A percentile compares a stretch with the other conserved stretches of the same genome.
These are phyloP conservation scores for Scaptomyza hsui DNA, from an alignment of 1,140 invertebrate genomes.

Conservation along the genomic window DNA sequence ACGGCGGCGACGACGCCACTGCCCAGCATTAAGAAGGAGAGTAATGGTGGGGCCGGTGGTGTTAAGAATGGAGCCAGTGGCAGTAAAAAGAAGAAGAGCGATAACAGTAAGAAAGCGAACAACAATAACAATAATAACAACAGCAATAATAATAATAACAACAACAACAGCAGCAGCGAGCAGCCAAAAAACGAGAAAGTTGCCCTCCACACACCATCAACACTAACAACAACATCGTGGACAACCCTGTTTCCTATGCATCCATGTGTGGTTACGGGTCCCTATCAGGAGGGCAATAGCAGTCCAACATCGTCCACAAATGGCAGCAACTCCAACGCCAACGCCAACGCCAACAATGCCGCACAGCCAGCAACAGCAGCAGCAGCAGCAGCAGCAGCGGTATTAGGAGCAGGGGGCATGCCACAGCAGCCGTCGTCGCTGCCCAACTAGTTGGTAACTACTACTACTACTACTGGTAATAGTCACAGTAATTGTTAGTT, in stretches of 20 bases:
- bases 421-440: conserved; percentile 29
- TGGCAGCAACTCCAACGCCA: conserved; percentile 47
- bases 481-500: neutral
- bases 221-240: conserved; percentile 91
- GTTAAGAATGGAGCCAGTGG: conserved; percentile 42
- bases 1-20: conserved; percentile 7
- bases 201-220: conserved; percentile 88
- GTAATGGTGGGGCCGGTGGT: conserved; percentile 28
- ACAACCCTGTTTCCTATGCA: conserved; percentile 94
- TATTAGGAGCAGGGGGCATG: conserved; percentile 30
- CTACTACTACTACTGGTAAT: conserved; percentile 34
- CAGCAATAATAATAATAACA: conserved; percentile 27
- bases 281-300: conserved; percentile 89
- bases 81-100: conserved; percentile 40
- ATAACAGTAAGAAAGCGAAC: conserved; percentile 62
- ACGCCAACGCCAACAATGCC: conserved; percentile 27
- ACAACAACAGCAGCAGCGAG: conserved; percentile 47
- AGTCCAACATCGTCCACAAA: conserved; percentile 83
- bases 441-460: conserved; percentile 12
- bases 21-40: conserved; percentile 69
- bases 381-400: conserved; percentile 22
- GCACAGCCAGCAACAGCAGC: conserved; percentile 45
- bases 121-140: conserved; percentile 31
- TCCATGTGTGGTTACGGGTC: conserved; percentile 91
- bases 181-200: conserved; percentile 86